These are phyloP conservation scores for Staurois parvus DNA, from an alignment of 2,797 vertebrate genomes.

Conservation along the genomic window DNA sequence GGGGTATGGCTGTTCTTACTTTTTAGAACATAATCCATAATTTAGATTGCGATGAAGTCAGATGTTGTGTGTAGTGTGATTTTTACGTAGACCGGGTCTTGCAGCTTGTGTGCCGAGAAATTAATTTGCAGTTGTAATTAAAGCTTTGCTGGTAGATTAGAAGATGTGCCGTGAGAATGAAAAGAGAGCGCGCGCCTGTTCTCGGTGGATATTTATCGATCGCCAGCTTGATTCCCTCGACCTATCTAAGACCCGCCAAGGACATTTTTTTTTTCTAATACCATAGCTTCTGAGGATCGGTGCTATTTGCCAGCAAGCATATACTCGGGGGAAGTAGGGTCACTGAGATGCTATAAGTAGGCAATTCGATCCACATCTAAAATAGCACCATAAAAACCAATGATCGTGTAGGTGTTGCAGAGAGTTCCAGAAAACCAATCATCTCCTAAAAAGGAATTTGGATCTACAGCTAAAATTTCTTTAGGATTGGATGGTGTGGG, in stretches of 20 bases:
- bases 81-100: not conserved
- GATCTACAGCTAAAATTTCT: too few species aligned
- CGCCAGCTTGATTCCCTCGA: not conserved
- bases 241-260: not conserved
- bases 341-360: too few species aligned
- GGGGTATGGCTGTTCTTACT: too few species aligned
- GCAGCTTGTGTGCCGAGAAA: not conserved
- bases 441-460: too few species aligned
- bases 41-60: not conserved
- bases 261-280: constrained; percentile 22
- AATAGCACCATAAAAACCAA: too few species aligned
- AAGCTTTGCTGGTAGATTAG: constrained; percentile 10
- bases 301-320: not conserved
- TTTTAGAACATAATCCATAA: too few species aligned
- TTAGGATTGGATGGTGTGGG: too few species aligned
- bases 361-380: too few species aligned
- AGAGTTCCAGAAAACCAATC: too few species aligned
- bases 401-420: too few species aligned
- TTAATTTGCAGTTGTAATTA: constrained; percentile 33
- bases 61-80: not conserved
- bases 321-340: too few species aligned
- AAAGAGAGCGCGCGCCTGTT: constrained; percentile 2
- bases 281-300: not conserved
- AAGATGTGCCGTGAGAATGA: constrained; percentile 24
- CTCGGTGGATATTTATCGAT: constrained; percentile 11